Conservation (phyloP, 2,888 invertebrate species). For the Ennomos quercinarius region DNA sequence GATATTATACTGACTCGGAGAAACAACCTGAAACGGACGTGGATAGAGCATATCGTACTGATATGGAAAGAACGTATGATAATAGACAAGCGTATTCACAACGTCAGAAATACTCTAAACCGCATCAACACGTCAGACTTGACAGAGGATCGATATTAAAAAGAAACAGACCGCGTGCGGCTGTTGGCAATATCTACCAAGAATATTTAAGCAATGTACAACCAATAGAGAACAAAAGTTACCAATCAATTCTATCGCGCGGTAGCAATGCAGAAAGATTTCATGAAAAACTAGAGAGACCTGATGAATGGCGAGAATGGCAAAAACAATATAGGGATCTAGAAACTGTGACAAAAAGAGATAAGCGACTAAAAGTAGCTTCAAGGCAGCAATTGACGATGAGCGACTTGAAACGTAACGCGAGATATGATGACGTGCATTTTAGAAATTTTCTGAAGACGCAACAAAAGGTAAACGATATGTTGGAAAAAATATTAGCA, state of each 20-base stretch:
- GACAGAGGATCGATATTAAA: background rate
- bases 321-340: constrained; percentile 27
- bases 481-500: constrained; percentile 67
- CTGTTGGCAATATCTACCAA: constrained; percentile 24
- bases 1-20: constrained; percentile 3
- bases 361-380: constrained; percentile 46
- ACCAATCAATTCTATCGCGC: constrained; percentile 17
- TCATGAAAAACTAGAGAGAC: constrained; percentile 61
- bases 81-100: background rate
- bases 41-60: background rate
- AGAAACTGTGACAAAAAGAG: constrained; percentile 26
- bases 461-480: constrained; percentile 75
- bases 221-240: constrained; percentile 14
- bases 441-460: constrained; percentile 70
- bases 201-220: constrained; percentile 16
- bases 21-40: constrained; percentile 6
- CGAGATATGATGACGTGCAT: constrained; percentile 60
- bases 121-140: background rate
- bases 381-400: constrained; percentile 63
- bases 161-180: constrained; percentile 11
- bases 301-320: background rate
- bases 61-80: constrained; percentile 6
- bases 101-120: background rate
- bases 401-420: constrained; percentile 47
- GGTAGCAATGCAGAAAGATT: constrained; percentile 46